Conservation (phyloP, 2,888 invertebrate genomes). For the Nomada fabriciana region DNA sequence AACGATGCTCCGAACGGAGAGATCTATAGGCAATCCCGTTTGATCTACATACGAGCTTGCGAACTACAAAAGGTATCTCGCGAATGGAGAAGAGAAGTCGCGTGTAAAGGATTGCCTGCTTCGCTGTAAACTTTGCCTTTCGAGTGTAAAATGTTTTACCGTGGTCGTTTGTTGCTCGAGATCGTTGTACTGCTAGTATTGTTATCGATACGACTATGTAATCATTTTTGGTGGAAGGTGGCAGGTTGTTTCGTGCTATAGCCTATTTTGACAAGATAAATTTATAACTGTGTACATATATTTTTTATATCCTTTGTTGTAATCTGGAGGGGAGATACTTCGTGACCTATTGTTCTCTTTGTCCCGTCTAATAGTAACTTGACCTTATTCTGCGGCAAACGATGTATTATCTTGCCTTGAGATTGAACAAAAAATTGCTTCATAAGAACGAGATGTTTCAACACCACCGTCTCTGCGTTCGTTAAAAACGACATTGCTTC, state of each 20-base stretch:
- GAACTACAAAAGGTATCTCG: not conserved
- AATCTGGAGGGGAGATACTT: not conserved
- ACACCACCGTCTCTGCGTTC: constrained; percentile 1
- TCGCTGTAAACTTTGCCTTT: not conserved
- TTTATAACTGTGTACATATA: not conserved
- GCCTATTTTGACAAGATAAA: too few relatives aligned
- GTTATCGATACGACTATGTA: too few relatives aligned
- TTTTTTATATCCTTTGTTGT: not conserved
- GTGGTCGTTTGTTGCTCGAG: too few relatives aligned
- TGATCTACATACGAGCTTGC: constrained; percentile 24
- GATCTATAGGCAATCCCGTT: constrained; percentile 13
- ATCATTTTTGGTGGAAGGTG: too few relatives aligned
- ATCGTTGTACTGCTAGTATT: too few relatives aligned
- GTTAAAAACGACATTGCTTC: constrained; percentile 17
- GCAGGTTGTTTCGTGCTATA: too few relatives aligned
- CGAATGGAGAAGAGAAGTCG: not conserved
- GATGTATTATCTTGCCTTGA: not conserved
- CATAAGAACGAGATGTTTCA: constrained; percentile 5
- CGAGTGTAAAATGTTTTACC: too few relatives aligned
- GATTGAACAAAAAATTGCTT: constrained; percentile 14
- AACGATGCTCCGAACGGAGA: constrained; percentile 5
- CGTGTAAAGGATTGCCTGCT: too few relatives aligned
- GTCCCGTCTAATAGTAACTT: constrained; percentile 14
- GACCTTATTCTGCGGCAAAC: constrained; percentile 6
- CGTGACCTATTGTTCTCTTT: not conserved